Percentiles rank a stretch among this genome's conserved stretches.
phyloP scores from a whole-genome alignment of 2,888 invertebrate species.

The Apamea epomidion region DNA sequence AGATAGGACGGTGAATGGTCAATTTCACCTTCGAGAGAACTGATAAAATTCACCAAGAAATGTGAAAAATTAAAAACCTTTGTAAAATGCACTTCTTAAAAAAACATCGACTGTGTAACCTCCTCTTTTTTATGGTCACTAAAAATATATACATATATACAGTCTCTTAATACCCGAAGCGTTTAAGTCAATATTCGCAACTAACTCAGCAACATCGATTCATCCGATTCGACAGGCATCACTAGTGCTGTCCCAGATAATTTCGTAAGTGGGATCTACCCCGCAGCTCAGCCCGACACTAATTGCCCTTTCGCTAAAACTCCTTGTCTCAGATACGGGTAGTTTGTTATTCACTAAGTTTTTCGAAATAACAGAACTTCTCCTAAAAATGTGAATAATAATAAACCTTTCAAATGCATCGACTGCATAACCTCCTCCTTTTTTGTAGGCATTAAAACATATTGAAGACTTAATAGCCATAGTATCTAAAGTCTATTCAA shows the following conservation, averaged over 20 bases:
- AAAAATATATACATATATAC: neutral
- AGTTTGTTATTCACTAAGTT: conserved; percentile 78
- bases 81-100: neutral
- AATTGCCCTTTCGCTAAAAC: conserved; percentile 69
- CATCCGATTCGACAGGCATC: conserved; percentile 22
- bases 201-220: conserved; percentile 14
- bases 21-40: neutral
- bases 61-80: neutral
- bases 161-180: neutral
- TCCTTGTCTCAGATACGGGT: conserved; percentile 77
- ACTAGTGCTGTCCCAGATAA: neutral
- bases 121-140: neutral
- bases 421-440: neutral
- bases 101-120: neutral
- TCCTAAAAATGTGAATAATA: neutral
- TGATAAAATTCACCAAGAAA: neutral
- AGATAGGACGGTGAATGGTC: neutral
- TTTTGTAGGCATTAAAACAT: neutral
- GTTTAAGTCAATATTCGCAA: neutral
- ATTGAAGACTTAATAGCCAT: neutral
- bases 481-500: neutral
- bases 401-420: no score
- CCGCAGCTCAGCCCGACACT: conserved; percentile 47
- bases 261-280: conserved; percentile 65
- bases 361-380: conserved; percentile 65